Conservation (phyloP, 1,140 invertebrate species). For the Andricus grossulariae region DNA sequence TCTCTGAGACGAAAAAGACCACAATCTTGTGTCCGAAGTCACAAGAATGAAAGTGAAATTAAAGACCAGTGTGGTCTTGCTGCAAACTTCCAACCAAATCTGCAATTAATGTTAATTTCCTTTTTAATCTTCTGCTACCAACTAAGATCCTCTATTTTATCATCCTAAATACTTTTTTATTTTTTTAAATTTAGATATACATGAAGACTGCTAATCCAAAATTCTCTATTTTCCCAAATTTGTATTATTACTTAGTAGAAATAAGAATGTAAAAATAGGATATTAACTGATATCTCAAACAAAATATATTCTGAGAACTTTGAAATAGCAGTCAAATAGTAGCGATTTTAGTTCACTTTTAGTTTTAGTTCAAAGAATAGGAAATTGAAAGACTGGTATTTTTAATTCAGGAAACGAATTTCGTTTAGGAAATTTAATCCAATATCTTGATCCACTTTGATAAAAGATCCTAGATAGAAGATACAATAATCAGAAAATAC, state of each 20-base stretch:
- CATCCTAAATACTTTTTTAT: constrained; percentile 9
- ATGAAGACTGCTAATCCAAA: constrained; percentile 19
- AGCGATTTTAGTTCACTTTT: not conserved
- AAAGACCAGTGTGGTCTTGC: constrained; percentile 70
- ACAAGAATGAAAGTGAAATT: constrained; percentile 81
- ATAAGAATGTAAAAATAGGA: not conserved
- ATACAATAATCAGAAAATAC: too few relatives aligned
- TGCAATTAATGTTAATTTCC: constrained; percentile 49
- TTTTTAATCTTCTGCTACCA: constrained; percentile 45
- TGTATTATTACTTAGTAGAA: not conserved
- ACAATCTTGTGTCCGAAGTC: constrained; percentile 81
- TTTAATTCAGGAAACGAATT: constrained; percentile 4
- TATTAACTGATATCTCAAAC: too few relatives aligned
- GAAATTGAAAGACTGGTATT: constrained; percentile 26
- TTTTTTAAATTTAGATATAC: not conserved
- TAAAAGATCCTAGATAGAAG: not conserved
- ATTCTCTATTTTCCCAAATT: not conserved
- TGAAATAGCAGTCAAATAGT: not conserved
- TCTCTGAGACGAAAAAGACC: constrained; percentile 80
- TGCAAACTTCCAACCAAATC: constrained; percentile 50
- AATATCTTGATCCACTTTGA: constrained; percentile 1
- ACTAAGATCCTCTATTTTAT: not conserved
- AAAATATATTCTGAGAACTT: not conserved
- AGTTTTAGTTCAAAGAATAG: not conserved
- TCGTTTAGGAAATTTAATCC: not conserved